A percentile compares a stretch with the other conserved stretches of the same genome.
phyloP scores from a whole-genome alignment of 2,888 invertebrate species.

The Palloptera scutellata region DNA sequence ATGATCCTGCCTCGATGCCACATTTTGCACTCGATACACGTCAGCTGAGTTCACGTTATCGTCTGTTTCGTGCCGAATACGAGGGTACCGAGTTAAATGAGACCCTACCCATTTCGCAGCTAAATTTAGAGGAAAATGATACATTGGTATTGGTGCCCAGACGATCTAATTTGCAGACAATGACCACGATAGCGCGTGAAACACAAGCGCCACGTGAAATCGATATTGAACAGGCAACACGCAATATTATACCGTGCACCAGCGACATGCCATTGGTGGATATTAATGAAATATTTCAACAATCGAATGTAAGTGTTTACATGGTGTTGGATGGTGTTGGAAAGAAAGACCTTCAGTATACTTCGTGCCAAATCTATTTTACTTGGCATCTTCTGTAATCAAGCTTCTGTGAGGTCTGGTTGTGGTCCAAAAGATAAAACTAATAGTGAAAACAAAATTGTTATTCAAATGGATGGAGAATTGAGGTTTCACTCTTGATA shows the following conservation, averaged over 20 bases:
- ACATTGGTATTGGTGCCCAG: conserved; percentile 55
- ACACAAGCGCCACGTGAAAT: conserved; percentile 65
- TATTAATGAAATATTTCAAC: conserved; percentile 64
- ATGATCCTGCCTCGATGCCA: conserved; percentile 58
- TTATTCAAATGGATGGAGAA: background rate
- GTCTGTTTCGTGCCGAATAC: conserved; percentile 57
- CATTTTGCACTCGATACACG: conserved; percentile 57
- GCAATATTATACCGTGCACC: conserved; percentile 57
- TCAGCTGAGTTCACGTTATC: conserved; percentile 56
- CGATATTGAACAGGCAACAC: conserved; percentile 65
- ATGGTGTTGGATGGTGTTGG: background rate
- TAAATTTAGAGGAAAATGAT: conserved; percentile 55
- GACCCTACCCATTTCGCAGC: conserved; percentile 48
- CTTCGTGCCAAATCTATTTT: too few relatives aligned
- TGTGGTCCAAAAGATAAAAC: too few relatives aligned
- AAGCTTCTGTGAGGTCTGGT: too few relatives aligned
- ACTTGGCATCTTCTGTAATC: too few relatives aligned
- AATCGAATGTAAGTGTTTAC: conserved; percentile 64
- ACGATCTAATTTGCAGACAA: conserved; percentile 54
- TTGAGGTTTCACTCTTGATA: too few relatives aligned
- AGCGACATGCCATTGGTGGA: conserved; percentile 59
- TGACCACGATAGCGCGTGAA: conserved; percentile 51
- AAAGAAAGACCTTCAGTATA: too few relatives aligned
- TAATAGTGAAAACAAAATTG: too few relatives aligned
- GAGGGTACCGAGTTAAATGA: conserved; percentile 54